phyloP scores from a whole-genome alignment of 1,140 invertebrate genomes.

The Helicoverpa armigera region DNA sequence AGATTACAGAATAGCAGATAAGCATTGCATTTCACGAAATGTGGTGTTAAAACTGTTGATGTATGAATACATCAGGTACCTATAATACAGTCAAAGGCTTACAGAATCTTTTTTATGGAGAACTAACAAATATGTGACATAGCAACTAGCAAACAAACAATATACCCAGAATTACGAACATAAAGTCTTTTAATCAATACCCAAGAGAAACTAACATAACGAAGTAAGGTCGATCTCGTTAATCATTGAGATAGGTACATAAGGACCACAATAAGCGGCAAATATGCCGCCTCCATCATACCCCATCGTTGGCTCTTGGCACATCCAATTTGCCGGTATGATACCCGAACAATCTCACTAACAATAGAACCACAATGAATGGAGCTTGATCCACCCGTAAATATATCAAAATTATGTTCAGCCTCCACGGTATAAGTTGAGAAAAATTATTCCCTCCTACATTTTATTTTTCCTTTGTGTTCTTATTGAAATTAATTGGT shows the following conservation, averaged over 20 bases:
- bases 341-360: conserved; percentile 46
- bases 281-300: conserved; percentile 15
- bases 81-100: too few relatives aligned
- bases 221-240: conserved; percentile 27
- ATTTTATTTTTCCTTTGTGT: conserved; percentile 29
- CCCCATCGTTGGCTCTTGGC: conserved; percentile 34
- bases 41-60: too few relatives aligned
- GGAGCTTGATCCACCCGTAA: conserved; percentile 17
- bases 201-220: conserved; percentile 6
- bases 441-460: conserved; percentile 15
- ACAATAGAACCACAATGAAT: conserved; percentile 52
- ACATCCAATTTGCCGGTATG: conserved; percentile 51
- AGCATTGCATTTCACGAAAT: too few relatives aligned
- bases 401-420: conserved; percentile 44
- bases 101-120: too few relatives aligned
- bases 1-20: too few relatives aligned
- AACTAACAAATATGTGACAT: too few relatives aligned
- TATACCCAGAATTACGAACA: neutral
- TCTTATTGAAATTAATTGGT: conserved; percentile 35
- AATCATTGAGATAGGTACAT: conserved; percentile 39
- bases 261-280: conserved; percentile 1
- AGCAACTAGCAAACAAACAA: too few relatives aligned
- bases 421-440: conserved; percentile 25
- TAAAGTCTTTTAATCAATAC: conserved; percentile 31
- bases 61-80: too few relatives aligned